Base-by-base conservation (phyloP, 2,113 vertebrate species). In the Ctenodactylus gundi region DNA sequence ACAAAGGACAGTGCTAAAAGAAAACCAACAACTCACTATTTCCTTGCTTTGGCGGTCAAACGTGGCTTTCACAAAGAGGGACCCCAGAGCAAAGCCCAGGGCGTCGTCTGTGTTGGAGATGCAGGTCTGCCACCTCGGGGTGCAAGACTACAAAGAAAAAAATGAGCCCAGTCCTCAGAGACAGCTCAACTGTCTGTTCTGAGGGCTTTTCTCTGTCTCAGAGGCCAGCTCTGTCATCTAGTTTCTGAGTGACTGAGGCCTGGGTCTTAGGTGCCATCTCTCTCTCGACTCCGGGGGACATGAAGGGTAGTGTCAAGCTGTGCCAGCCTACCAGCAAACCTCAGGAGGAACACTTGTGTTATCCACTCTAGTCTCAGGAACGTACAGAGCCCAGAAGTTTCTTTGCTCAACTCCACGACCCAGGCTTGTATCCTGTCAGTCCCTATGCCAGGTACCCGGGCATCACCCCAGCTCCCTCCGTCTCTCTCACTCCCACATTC, bases 1-100 rank as follows among this genome's bases (percentile, higher is more conserved):
- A 68, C 18, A 77, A 80, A 58, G 14, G 7, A 21, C 58, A 31
- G 14, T 20, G 31, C 29, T 64, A 36, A 60, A 94, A 96, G 92
- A 83, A 94, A 3, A 11, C 25, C 23, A 41, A 62, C 36, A 10
- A 98, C 99, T 99, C 97, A 99, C 99, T 4, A 99, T 99, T 91
- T 99, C 98, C 96, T 99, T 99, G 98, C 99, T 99, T 98, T 99
- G 98, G 88, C 99, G 98, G 98, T 99, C 99, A 3, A 99, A 99
- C 0, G 99, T 99, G 41, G 99, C 99, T 97, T 99, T 99, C 81
- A 99, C 99, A 0, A 99, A 99, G 81, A 99, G 98, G 7, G 99
- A 99, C 7, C 99, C 99, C 67, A 99, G 96, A 3, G 99, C 99
- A 8, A 99, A 99, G 95, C 99, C 99, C 94, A 99, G 98, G 0